These are phyloP conservation scores for Netelia inedita DNA, from an alignment of 2,888 invertebrate species.

Conservation along the genomic window DNA sequence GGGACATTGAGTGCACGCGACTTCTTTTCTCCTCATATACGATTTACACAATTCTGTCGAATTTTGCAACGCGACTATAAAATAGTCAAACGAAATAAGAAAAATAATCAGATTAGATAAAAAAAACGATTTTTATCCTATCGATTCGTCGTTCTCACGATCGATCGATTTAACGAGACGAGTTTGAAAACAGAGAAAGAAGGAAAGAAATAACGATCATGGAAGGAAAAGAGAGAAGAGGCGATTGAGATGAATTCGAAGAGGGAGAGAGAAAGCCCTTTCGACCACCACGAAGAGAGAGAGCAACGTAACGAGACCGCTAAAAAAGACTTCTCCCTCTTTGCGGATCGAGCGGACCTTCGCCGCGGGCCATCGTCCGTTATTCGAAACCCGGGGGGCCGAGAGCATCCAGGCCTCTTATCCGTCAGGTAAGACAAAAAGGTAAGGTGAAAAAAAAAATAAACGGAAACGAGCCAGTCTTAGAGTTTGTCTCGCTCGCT, in stretches of 20 bases:
- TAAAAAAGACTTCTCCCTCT: conserved; percentile 33
- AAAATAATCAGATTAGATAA: conserved; percentile 5
- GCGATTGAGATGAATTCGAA: conserved; percentile 58
- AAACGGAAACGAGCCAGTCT: conserved; percentile 44
- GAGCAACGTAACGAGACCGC: background rate
- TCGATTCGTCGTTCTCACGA: background rate
- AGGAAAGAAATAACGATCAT: background rate
- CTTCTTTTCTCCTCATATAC: conserved; percentile 30
- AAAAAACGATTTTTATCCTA: background rate
- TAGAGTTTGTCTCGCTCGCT: conserved; percentile 14
- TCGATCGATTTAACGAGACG: conserved; percentile 5
- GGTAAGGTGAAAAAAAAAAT: conserved; percentile 32
- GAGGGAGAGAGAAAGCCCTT: background rate
- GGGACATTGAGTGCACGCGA: conserved; percentile 35
- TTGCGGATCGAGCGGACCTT: conserved; percentile 40
- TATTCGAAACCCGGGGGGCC: conserved; percentile 40
- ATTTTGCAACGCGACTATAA: conserved; percentile 36
- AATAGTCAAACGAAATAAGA: conserved; percentile 47
- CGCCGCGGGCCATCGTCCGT: conserved; percentile 54
- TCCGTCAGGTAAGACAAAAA: conserved; percentile 62
- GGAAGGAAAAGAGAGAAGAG: conserved; percentile 7
- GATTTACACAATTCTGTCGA: conserved; percentile 12
- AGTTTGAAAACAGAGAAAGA: conserved; percentile 25
- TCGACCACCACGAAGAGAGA: conserved; percentile 51
- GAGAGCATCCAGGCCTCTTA: conserved; percentile 35